These are phyloP conservation scores for Cydia pomonella DNA, from an alignment of 1,140 invertebrate genomes.

Conservation along the genomic window DNA sequence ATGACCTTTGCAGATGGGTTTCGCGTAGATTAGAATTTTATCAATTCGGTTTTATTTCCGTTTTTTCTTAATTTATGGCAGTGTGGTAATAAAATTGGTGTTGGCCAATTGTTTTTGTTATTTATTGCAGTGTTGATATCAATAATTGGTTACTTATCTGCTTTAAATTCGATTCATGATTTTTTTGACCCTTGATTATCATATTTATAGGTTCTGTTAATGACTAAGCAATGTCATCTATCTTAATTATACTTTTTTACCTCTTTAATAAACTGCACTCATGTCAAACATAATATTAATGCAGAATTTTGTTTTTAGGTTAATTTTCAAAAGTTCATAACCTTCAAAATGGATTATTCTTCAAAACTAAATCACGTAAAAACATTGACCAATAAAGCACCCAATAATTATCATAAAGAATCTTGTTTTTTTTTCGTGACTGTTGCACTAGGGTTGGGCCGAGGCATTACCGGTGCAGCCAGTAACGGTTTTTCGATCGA, in stretches of 20 bases:
- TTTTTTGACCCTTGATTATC: not conserved
- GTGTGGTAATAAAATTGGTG: not conserved
- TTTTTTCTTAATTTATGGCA: not conserved
- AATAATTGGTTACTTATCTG: not conserved
- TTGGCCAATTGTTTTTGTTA: not conserved
- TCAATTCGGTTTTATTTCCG: not conserved
- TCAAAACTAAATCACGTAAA: not conserved
- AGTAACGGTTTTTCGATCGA: slow-evolving; percentile 32
- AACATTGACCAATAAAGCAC: not conserved
- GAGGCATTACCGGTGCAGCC: slow-evolving; percentile 13
- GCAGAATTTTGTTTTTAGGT: not conserved
- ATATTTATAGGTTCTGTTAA: not conserved
- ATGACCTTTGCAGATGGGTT: slow-evolving; percentile 40
- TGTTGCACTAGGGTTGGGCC: slow-evolving; percentile 20
- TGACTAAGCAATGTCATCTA: not conserved
- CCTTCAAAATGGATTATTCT: not conserved
- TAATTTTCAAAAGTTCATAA: no score
- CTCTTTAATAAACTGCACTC: not conserved
- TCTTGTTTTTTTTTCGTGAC: not conserved
- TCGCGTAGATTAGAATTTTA: slow-evolving; percentile 3
- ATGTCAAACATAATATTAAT: not conserved
- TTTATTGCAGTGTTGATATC: not conserved
- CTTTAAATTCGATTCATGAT: not conserved
- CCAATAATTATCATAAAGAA: not conserved
- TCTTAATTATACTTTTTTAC: not conserved